Conservation (phyloP, 2,888 invertebrate species). For the Oscheius sp. region DNA sequence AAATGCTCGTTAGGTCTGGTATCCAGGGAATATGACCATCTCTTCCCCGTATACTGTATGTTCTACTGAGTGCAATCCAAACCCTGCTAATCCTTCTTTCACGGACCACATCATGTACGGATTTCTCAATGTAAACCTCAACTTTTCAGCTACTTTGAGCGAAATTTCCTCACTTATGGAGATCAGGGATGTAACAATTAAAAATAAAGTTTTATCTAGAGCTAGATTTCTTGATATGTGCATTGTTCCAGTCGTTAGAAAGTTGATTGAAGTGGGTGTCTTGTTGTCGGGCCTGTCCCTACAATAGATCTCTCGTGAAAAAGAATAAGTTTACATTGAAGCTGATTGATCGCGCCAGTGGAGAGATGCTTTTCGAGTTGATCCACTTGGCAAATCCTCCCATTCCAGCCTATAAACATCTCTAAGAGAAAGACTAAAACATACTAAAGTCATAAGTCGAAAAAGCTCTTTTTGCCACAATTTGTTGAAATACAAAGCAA, state of each 20-base stretch:
- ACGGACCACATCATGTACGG: constrained; percentile 19
- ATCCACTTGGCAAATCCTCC: background rate
- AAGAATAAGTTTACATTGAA: background rate
- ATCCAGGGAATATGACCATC: constrained; percentile 46
- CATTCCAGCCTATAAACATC: too few species aligned
- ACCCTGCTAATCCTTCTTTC: background rate
- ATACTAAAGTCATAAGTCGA: background rate
- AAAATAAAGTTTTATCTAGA: background rate
- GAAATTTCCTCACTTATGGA: constrained; percentile 1
- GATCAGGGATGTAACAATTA: background rate
- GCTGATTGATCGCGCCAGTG: background rate
- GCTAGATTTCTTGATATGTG: background rate
- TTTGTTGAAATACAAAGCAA: constrained; percentile 10
- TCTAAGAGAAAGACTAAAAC: too few species aligned
- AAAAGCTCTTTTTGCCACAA: constrained; percentile 17
- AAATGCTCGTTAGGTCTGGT: constrained; percentile 50
- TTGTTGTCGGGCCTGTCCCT: constrained; percentile 1
- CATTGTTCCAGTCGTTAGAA: background rate
- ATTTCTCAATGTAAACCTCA: constrained; percentile 22
- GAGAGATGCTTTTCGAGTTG: background rate
- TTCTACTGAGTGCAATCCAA: background rate
- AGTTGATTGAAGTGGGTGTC: constrained; percentile 11
- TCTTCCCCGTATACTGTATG: constrained; percentile 23
- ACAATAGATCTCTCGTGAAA: background rate
- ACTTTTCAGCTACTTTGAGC: constrained; percentile 37